Evolutionary conservation across 2,797 vertebrate species (phyloP), one percentile per base, ranked within the genome.

Genomic region (Pseudopleuronectes americanus): DNA sequence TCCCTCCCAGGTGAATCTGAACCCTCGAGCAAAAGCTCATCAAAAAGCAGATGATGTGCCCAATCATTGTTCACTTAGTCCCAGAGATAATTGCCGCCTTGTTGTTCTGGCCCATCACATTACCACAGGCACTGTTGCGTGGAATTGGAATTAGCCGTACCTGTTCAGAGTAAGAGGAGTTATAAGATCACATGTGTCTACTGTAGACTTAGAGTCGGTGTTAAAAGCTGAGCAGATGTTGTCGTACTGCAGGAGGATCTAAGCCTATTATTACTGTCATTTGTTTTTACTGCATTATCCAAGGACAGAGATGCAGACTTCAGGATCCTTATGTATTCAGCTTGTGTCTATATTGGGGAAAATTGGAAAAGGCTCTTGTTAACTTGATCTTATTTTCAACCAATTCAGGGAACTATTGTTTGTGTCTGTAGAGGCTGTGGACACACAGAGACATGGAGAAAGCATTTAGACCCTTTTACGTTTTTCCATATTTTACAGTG

Each of bases 41-140:
- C 87, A 77, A 74, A 90, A 92, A 86, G 71, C 87, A 85, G 88
- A 88, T 86, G 89, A 87, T 86, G 80, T 51, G 24, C 78, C 79
- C 85, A 87, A 90, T 90, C 87, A 82, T 64, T 87, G 87, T 89
- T 91, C 87, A 68, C 84, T 87, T 89, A 74, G 83, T 84, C 73
- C 75, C 68, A 1, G 49, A 82, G 89, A 81, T 93, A 92, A 93
- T 93, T 92, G 89, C 83, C 59, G 86, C 79, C 83, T 82, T 89
- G 84, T 89, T 89, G 85, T 85, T 84, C 71, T 51, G 73, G 80
- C 84, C 88, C 81, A 75, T 47, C 58, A 57, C 83, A 90, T 92
- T 89, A 89, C 64, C 82, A 77, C 84, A 85, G 64, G 79, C 87
- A 80, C 78, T 84, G 85, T 92, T 82, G 90, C 87, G 65, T 89